A percentile compares a stretch with the other conserved stretches of the same genome.
These are phyloP conservation scores for Mnemiopsis leidyi DNA, from an alignment of 37 sponge, comb jelly and placozoan species.

Conservation along the genomic window DNA sequence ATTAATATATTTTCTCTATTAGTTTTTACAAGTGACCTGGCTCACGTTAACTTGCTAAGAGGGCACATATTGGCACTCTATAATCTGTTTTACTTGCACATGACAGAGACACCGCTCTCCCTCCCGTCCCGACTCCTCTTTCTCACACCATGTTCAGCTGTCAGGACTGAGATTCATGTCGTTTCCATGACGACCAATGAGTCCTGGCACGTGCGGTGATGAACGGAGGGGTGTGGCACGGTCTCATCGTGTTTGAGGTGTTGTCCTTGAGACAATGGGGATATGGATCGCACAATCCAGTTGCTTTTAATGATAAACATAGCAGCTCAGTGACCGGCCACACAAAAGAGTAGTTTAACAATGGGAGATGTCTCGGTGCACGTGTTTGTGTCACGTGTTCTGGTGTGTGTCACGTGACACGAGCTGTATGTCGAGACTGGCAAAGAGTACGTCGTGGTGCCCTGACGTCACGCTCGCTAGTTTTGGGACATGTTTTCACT, in stretches of 20 bases:
- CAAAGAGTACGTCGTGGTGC: neutral
- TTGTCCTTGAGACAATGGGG: neutral
- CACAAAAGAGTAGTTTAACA: neutral
- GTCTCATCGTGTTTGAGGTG: neutral
- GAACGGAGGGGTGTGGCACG: neutral
- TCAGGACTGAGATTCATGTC: neutral
- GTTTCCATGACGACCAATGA: neutral
- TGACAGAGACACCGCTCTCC: too few species aligned
- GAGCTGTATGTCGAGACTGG: neutral
- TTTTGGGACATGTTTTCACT: neutral
- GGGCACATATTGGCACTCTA: neutral
- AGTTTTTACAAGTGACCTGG: neutral
- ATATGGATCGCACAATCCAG: neutral
- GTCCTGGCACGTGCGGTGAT: neutral
- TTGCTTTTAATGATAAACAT: neutral
- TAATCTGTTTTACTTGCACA: neutral
- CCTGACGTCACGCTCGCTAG: neutral
- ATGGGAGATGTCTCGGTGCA: neutral
- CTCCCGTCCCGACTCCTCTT: too few species aligned
- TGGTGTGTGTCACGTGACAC: neutral
- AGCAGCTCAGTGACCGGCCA: neutral
- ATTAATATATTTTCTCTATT: too few species aligned
- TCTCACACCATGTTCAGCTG: neutral
- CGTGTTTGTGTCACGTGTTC: neutral
- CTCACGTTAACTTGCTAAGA: too few species aligned